Percentiles rank a stretch among this genome's conserved stretches.
Evolutionary conservation across 2,888 invertebrate species (phyloP).

Genomic region (Lasioglossum zephyrum): DNA sequence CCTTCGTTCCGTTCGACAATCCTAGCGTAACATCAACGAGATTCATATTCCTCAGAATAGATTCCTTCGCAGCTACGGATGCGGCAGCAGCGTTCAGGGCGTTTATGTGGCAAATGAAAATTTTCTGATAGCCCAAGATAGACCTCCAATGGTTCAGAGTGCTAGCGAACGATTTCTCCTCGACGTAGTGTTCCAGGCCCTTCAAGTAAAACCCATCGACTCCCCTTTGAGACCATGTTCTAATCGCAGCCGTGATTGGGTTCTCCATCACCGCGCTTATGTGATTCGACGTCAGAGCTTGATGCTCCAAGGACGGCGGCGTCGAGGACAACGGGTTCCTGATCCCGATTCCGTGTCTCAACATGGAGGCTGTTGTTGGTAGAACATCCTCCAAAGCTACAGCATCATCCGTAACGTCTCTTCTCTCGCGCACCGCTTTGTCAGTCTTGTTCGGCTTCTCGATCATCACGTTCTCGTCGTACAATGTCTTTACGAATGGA

Average conservation of each 20-base stretch:
- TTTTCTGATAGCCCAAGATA: constrained; percentile 87
- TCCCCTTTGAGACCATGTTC: constrained; percentile 90
- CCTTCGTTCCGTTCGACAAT: constrained; percentile 86
- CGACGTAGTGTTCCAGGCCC: constrained; percentile 89
- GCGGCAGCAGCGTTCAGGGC: constrained; percentile 85
- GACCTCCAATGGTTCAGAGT: constrained; percentile 89
- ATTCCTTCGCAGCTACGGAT: constrained; percentile 85
- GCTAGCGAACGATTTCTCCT: constrained; percentile 86
- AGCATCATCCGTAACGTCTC: constrained; percentile 54
- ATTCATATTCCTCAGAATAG: constrained; percentile 89
- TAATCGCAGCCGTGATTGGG: constrained; percentile 87
- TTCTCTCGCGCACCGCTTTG: constrained; percentile 65
- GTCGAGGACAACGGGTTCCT: constrained; percentile 65
- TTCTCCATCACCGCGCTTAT: constrained; percentile 57
- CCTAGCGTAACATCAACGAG: constrained; percentile 89
- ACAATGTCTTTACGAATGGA: constrained; percentile 84
- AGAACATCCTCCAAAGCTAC: constrained; percentile 35
- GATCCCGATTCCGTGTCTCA: constrained; percentile 68
- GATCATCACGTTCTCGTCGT: constrained; percentile 47
- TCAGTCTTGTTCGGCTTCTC: constrained; percentile 52
- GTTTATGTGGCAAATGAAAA: constrained; percentile 88
- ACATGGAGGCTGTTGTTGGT: constrained; percentile 54
- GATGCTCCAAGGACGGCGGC: constrained; percentile 53
- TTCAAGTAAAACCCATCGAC: constrained; percentile 96
- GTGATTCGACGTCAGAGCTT: constrained; percentile 55